Base-by-base conservation (phyloP, 2,113 vertebrate genomes). In the Melanostigma gelatinosum region DNA sequence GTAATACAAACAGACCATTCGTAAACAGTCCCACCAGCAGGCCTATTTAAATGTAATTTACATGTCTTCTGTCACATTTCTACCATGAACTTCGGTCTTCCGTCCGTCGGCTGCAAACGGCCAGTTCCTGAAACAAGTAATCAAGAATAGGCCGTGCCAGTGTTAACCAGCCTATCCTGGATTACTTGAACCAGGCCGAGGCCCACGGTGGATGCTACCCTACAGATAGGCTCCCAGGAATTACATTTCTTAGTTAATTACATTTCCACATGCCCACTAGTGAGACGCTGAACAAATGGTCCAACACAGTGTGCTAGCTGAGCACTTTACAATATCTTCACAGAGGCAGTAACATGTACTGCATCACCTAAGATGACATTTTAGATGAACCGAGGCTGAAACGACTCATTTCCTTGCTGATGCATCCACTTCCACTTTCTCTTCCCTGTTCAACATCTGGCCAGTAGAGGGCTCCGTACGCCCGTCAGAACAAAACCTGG, bases 141-240 rank as follows among this genome's bases (percentile, higher is more conserved):
- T 97, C 96, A 48, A 98, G 97, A 97, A 97, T 94, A 98, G 96
- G 97, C 97, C 96, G 94, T 94, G 91, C 91, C 90, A 90, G 90
- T 52, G 93, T 92, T 93, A 89, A 95, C 96, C 97, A 98, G 96
- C 97, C 97, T 99, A 98, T 99, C 97, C 97, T 99, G 97, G 97
- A 99, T 98, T 98, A 99, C 97, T 99, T 98, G 97, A 98, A 98
- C 88, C 96, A 68, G 95, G 96, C 93, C 65, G 90, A 88, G 78
- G 94, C 95, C 92, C 70, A 63, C 20, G 22, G 54, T 72, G 72
- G 76, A 77, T 65, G 77, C 54, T 60, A 22, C 34, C 27, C 40
- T 42, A 55, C 84, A 72, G 69, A 63, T 0, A 68, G 88, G 83
- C 66, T 75, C 75, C 48, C 50, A 24, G 13, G 52, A 79, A 36